These are phyloP conservation scores for Neotoxoptera formosana DNA, from an alignment of 1,140 invertebrate genomes.

Conservation along the genomic window DNA sequence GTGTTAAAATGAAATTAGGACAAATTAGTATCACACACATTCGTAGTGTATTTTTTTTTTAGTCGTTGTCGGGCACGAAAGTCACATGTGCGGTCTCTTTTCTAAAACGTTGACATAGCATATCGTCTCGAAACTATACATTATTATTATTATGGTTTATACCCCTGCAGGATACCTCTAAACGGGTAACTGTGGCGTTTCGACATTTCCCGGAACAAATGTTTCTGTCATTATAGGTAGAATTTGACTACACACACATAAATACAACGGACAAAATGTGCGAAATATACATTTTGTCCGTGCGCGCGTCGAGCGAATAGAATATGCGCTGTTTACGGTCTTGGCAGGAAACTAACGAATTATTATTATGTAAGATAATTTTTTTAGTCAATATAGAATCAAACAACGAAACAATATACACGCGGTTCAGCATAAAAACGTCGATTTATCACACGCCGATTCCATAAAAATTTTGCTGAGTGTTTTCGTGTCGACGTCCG, in stretches of 20 bases:
- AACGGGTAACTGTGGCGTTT: neutral
- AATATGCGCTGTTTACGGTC: conserved; percentile 26
- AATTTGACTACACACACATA: neutral
- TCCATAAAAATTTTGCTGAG: neutral
- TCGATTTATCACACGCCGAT: neutral
- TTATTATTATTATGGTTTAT: neutral
- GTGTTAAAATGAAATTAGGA: neutral
- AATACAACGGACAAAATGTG: neutral
- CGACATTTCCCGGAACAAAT: conserved; percentile 32
- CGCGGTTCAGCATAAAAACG: conserved; percentile 6
- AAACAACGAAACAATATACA: conserved; percentile 16
- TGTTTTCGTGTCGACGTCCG: neutral
- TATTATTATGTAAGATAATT: neutral
- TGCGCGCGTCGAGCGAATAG: neutral
- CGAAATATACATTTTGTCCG: conserved; percentile 30
- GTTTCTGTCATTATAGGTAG: conserved; percentile 30
- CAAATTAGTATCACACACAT: neutral
- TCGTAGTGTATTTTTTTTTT: neutral
- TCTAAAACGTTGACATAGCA: conserved; percentile 1
- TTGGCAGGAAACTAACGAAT: conserved; percentile 25
- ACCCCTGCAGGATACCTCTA: neutral
- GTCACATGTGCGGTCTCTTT: neutral
- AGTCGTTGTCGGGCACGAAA: neutral
- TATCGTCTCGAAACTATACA: neutral
- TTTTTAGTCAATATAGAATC: conserved; percentile 27